Percentiles rank a stretch among this genome's conserved stretches.
These are phyloP conservation scores for Mastigias papua DNA, from an alignment of 30 jellyfish, hydroid and myxozoan genomes.

Conservation along the genomic window DNA sequence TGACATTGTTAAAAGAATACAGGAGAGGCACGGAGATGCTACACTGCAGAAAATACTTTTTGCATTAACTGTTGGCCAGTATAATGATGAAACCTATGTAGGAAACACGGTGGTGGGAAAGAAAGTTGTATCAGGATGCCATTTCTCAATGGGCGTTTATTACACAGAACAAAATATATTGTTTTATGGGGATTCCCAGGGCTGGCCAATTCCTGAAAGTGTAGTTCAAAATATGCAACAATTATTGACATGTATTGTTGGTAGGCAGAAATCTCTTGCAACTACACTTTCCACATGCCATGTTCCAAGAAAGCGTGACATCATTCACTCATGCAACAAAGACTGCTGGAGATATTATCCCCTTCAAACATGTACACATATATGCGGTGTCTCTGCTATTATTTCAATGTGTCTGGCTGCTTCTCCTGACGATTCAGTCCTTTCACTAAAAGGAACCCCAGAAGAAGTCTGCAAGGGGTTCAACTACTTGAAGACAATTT, in stretches of 20 bases:
- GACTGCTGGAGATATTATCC: neutral
- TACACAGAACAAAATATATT: neutral
- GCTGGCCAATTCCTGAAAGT: slow-evolving; percentile 34
- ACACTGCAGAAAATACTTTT: neutral
- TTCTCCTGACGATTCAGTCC: neutral
- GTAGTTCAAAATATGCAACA: neutral
- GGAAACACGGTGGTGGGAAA: neutral
- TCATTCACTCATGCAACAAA: neutral
- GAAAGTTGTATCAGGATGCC: neutral
- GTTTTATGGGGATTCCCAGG: slow-evolving; percentile 27
- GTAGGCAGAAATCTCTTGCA: neutral
- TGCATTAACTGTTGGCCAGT: neutral
- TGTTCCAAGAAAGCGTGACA: neutral
- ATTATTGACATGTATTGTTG: neutral
- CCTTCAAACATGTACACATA: neutral
- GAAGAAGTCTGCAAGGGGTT: neutral
- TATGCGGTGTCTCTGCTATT: neutral
- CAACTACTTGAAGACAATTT: neutral
- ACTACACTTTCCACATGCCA: neutral
- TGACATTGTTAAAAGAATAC: neutral
- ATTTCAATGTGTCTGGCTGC: neutral
- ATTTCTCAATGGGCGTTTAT: slow-evolving; percentile 34
- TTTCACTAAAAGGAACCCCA: neutral
- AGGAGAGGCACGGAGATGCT: neutral
- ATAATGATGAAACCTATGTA: neutral